phyloP scores from a whole-genome alignment of 2,797 vertebrate genomes.

The Phataginus tricuspis region DNA sequence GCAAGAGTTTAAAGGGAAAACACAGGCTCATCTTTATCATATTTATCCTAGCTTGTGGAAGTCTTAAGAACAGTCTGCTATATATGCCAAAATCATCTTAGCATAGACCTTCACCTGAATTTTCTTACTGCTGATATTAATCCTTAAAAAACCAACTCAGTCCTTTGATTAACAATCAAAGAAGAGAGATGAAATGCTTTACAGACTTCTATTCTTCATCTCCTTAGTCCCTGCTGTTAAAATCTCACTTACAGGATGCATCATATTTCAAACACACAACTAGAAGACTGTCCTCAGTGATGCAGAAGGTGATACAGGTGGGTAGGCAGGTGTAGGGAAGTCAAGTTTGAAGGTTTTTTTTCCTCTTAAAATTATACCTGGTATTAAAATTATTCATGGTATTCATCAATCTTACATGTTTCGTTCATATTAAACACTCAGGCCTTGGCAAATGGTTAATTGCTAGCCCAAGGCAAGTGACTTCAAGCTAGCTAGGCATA shows the following conservation, averaged over 20 bases:
- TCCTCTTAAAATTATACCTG: slow-evolving; percentile 38
- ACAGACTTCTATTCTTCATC: background rate
- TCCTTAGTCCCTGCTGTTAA: background rate
- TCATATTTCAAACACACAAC: slow-evolving; percentile 8
- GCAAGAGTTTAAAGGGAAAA: background rate
- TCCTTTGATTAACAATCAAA: slow-evolving; percentile 24
- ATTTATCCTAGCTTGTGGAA: background rate
- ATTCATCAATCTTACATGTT: slow-evolving; percentile 56
- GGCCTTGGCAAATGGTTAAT: slow-evolving; percentile 57
- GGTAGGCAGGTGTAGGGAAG: background rate
- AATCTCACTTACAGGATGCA: background rate
- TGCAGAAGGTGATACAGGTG: background rate
- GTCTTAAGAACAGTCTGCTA: background rate
- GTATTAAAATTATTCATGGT: slow-evolving; percentile 59
- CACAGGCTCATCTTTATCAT: background rate
- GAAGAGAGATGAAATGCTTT: background rate
- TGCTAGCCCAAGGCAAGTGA: slow-evolving; percentile 64
- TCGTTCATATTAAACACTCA: slow-evolving; percentile 54
- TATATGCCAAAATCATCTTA: background rate
- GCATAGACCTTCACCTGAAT: background rate
- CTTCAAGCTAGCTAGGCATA: slow-evolving; percentile 46
- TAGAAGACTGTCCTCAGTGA: background rate
- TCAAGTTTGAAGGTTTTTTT: background rate
- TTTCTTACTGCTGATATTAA: background rate
- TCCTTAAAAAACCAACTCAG: slow-evolving; percentile 28